Conservation (phyloP, 2,113 vertebrate genomes). For the Eulemur macaco region DNA sequence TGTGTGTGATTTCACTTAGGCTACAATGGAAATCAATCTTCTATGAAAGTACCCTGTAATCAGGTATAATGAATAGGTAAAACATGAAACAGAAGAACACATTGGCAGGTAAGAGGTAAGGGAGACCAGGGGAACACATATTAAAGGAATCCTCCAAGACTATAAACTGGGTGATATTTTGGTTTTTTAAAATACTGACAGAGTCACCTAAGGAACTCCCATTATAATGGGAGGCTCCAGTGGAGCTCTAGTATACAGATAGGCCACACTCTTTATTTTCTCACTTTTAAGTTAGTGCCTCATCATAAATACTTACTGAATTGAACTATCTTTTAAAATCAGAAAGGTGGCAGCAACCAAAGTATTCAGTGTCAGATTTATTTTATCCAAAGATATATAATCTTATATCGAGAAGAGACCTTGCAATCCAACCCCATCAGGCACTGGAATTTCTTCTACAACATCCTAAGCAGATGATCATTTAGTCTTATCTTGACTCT, state of each 20-base stretch:
- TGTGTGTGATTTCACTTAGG: not conserved
- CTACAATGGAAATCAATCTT: constrained; percentile 14
- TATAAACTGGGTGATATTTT: not conserved
- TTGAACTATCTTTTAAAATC: not conserved
- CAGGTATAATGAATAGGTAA: not conserved
- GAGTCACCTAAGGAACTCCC: not conserved
- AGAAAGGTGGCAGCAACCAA: not conserved
- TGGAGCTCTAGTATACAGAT: not conserved
- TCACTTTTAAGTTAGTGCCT: not conserved
- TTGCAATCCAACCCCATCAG: not conserved
- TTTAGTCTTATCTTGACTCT: not conserved
- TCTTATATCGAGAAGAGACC: not conserved
- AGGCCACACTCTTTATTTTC: not conserved
- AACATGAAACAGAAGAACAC: not conserved
- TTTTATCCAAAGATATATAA: not conserved
- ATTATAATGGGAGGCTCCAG: not conserved
- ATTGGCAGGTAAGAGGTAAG: not conserved
- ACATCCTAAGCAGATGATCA: not conserved
- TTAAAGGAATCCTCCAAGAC: not conserved
- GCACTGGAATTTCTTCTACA: not conserved
- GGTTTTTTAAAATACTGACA: not conserved
- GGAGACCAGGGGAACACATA: not conserved
- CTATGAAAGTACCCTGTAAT: not conserved
- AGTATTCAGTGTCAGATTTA: not conserved
- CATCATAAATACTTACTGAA: not conserved